Evolutionary conservation across 2,797 vertebrate species (phyloP).

Genomic region (Trematomus bernacchii): DNA sequence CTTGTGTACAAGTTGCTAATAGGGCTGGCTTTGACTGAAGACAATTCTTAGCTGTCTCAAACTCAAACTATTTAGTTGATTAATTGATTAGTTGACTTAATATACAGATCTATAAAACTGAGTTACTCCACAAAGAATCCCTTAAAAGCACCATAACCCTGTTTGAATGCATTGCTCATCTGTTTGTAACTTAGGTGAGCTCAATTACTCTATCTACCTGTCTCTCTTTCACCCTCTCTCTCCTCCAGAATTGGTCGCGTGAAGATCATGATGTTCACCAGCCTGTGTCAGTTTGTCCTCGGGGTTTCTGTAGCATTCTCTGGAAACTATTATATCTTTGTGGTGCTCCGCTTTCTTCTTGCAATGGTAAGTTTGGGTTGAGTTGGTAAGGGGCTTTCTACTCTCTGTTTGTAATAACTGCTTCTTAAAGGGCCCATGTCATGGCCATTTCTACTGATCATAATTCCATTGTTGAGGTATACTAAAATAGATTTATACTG

Average conservation of each 20-base stretch:
- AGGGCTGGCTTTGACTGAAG: too few relatives aligned
- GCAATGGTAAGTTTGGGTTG: constrained; percentile 89
- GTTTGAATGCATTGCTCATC: neutral
- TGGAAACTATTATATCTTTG: constrained; percentile 90
- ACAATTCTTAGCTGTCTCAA: too few relatives aligned
- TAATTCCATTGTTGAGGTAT: too few relatives aligned
- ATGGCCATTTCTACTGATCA: too few relatives aligned
- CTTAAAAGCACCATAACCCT: neutral
- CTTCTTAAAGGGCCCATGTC: too few relatives aligned
- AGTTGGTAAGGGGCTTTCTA: neutral
- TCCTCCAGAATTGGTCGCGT: constrained; percentile 88
- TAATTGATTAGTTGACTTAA: too few relatives aligned
- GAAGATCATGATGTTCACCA: constrained; percentile 90
- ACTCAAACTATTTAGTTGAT: too few relatives aligned
- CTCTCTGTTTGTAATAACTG: neutral
- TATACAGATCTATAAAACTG: too few relatives aligned
- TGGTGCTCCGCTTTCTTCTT: constrained; percentile 90
- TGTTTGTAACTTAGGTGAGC: neutral
- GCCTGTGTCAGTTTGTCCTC: constrained; percentile 89
- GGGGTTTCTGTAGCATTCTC: constrained; percentile 90
- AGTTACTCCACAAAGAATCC: too few relatives aligned
- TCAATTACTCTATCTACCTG: neutral
- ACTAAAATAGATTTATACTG: too few relatives aligned
- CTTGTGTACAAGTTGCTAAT: neutral
- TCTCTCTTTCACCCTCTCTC: neutral